These are phyloP conservation scores for Chironomus tentans DNA, from an alignment of 2,888 invertebrate species.

Conservation along the genomic window DNA sequence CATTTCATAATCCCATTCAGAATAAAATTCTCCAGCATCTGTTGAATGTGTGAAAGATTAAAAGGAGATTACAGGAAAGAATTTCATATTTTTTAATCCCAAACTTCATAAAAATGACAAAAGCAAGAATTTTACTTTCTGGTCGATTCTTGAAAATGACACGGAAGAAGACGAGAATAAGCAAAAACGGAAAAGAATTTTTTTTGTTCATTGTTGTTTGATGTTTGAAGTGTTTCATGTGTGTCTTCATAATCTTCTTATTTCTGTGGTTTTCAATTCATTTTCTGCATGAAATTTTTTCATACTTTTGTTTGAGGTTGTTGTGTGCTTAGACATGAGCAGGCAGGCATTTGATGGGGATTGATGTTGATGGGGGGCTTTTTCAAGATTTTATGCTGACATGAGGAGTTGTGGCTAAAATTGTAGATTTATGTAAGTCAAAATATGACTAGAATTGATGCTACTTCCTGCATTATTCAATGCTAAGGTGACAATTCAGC, in stretches of 20 bases:
- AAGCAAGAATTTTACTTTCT: too few species aligned
- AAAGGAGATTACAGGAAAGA: constrained; percentile 9
- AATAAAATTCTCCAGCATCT: neutral
- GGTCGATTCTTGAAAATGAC: neutral
- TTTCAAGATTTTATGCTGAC: too few species aligned
- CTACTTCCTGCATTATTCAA: too few species aligned
- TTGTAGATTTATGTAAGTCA: too few species aligned
- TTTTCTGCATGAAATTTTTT: too few species aligned
- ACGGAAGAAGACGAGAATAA: neutral
- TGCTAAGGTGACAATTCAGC: too few species aligned
- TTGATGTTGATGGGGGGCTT: too few species aligned
- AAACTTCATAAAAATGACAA: constrained; percentile 17
- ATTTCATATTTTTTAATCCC: neutral
- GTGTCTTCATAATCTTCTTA: constrained; percentile 15
- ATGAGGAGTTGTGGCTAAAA: too few species aligned
- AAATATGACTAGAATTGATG: too few species aligned
- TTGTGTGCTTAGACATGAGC: too few species aligned
- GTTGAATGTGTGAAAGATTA: constrained; percentile 19
- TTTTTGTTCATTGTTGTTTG: neutral
- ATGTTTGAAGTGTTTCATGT: constrained; percentile 17
- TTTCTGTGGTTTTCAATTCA: constrained; percentile 15
- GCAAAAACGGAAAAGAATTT: neutral
- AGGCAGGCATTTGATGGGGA: too few species aligned
- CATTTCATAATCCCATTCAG: neutral
- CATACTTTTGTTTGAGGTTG: too few species aligned